Conservation (phyloP, 2,797 vertebrate species). For the Xenops minutus region DNA sequence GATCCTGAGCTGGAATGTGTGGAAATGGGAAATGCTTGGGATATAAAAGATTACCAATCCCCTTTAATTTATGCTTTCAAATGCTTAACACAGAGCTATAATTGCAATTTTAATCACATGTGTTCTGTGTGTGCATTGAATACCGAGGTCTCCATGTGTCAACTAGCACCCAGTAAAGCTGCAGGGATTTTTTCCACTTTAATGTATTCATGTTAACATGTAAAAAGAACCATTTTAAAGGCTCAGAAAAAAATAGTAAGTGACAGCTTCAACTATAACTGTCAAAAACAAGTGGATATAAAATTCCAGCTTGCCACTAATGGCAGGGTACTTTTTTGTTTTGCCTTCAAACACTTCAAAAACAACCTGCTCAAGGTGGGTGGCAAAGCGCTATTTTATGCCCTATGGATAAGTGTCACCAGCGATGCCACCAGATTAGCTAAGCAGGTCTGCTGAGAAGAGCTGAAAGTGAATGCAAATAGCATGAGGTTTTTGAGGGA, state of each 20-base stretch:
- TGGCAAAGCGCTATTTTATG: constrained; percentile 46
- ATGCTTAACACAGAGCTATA: constrained; percentile 35
- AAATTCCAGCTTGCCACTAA: constrained; percentile 71
- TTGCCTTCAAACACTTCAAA: constrained; percentile 60
- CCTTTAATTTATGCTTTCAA: constrained; percentile 56
- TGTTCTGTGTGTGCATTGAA: constrained; percentile 19
- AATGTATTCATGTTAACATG: constrained; percentile 61
- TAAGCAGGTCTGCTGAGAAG: neutral
- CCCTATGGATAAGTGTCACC: constrained; percentile 37
- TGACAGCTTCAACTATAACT: constrained; percentile 67
- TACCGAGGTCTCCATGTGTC: constrained; percentile 47
- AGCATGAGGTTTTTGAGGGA: neutral
- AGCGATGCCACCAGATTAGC: constrained; percentile 24
- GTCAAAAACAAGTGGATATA: constrained; percentile 67
- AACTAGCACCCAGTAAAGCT: constrained; percentile 55
- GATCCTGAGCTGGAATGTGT: neutral
- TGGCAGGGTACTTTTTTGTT: constrained; percentile 65
- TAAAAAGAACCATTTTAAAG: constrained; percentile 68
- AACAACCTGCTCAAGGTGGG: constrained; percentile 67
- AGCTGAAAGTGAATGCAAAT: neutral
- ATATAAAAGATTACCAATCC: constrained; percentile 43
- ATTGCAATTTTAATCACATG: constrained; percentile 64
- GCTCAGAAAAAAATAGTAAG: neutral
- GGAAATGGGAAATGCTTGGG: neutral
- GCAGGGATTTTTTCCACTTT: constrained; percentile 58